Conservation (phyloP, 2,113 vertebrate genomes). For the Azemiops feae region DNA sequence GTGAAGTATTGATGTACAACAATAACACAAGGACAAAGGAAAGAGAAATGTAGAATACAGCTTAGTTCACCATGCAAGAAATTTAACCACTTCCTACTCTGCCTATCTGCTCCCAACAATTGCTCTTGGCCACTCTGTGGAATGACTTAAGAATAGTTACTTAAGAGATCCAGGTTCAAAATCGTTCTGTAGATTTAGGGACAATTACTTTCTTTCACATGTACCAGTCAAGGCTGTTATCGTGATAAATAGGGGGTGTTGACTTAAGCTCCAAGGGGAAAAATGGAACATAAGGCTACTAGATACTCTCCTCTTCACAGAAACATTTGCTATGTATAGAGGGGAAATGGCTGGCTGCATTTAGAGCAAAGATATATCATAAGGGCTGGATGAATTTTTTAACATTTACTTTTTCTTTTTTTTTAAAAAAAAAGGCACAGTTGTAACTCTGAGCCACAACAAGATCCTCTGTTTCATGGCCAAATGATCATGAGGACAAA, state of each 20-base stretch:
- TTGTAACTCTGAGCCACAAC: not conserved
- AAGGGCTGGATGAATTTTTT: not conserved
- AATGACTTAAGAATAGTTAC: not conserved
- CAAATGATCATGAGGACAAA: not conserved
- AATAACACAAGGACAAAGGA: slow-evolving; percentile 7
- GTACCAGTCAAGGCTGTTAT: not conserved
- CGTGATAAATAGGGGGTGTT: not conserved
- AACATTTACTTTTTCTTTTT: no score
- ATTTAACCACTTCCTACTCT: not conserved
- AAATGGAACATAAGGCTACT: not conserved
- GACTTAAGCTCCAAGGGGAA: not conserved
- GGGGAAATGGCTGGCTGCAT: not conserved
- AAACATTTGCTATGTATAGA: not conserved
- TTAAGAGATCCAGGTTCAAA: not conserved
- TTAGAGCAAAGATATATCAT: not conserved
- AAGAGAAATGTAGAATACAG: slow-evolving; percentile 25
- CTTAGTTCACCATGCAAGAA: slow-evolving; percentile 14
- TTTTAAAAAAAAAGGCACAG: no score
- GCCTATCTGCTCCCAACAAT: not conserved
- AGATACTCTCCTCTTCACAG: not conserved
- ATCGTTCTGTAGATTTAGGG: not conserved
- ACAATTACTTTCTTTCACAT: not conserved
- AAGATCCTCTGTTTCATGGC: not conserved
- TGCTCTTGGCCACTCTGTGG: not conserved
- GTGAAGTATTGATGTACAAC: slow-evolving; percentile 18